Evolutionary conservation across 2,797 vertebrate genomes (phyloP), one percentile per base, ranked within the genome.

Genomic region (Aeoliscus strigatus): DNA sequence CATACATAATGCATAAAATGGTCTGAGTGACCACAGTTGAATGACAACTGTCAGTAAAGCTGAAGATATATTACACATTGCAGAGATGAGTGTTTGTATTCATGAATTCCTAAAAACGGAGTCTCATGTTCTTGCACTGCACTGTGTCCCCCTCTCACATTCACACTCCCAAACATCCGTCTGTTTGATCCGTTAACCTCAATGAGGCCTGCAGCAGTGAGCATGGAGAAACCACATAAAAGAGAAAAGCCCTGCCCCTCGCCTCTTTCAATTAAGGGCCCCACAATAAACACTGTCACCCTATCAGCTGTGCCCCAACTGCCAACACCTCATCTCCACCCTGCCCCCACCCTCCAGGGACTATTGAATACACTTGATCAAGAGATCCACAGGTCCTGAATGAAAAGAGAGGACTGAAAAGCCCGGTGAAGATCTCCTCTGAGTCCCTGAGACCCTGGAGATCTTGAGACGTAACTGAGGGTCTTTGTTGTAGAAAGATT

Each of bases 401-500:
- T 51, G 41, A 57, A 61, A 57, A 37, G 8, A 30, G 33, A 43
- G 31, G 16, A 17, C 9, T 5, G 44, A 36, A 57, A 34, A 66
- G 42, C 63, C 62, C 72, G 39, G 36, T 45, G 50, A 77, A 56
- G 40, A 16, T 32, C 59, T 50, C 23, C 51, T 45, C 39, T 40
- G 56, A 51, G 52, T 36, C 62, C 31, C 13, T 4, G 18, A 57
- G 42, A 50, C 56, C 52, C 58, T 33, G 38, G 44, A 66, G 55
- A 36, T 72, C 52, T 75, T 43, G 36, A 73, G 61, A 73, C 45
- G 60, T 73, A 63, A 70, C 53, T 70, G 69, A 57, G 9, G 16
- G 50, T 58, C 80, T 81, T 86, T 85, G 83, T 83, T 80, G 77
- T 69, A 52, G 37, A 11, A 48, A 72, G 61, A 56, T 55, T 28